Evolutionary conservation across 2,797 vertebrate genomes (phyloP), one percentile per base, ranked within the genome.

Genomic region (Lagocephalus sceleratus): DNA sequence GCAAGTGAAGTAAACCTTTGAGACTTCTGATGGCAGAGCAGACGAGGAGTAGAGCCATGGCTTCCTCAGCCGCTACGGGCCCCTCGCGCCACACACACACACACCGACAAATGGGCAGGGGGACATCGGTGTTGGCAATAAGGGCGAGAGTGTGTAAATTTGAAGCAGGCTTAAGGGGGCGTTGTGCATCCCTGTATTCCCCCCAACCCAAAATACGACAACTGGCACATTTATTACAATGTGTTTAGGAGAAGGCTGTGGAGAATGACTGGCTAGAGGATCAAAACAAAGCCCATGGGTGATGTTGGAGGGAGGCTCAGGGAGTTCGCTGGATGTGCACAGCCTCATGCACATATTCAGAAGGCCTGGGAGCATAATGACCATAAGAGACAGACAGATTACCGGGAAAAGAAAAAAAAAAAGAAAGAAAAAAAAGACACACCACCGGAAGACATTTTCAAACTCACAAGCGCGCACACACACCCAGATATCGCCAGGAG

Each of bases 241-340:
- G 57, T 70, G 71, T 76, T 14, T 49, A 79, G 62, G 76, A 76
- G 71, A 68, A 76, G 71, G 60, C 73, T 70, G 73, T 71, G 73
- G 78, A 78, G 57, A 74, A 68, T 47, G 67, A 72, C 62, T 80
- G 82, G 76, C 77, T 40, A 60, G 63, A 69, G 73, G 82, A 88
- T 88, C 79, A 88, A 85, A 87, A 79, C 80, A 73, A 84, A 82
- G 62, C 80, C 81, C 75, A 63, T 65, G 79, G 84, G 86, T 79
- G 64, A 85, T 65, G 75, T 86, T 83, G 69, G 81, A 84, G 69
- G 73, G 82, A 47, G 69, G 75, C 73, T 85, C 68, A 61, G 76
- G 59, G 66, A 78, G 63, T 67, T 49, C 57, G 64, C 64, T 69
- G 55, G 69, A 80, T 63, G 60, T 69, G 57, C 64, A 47, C 57